phyloP scores from a whole-genome alignment of 1,140 invertebrate genomes.

The Habropoda laboriosa region DNA sequence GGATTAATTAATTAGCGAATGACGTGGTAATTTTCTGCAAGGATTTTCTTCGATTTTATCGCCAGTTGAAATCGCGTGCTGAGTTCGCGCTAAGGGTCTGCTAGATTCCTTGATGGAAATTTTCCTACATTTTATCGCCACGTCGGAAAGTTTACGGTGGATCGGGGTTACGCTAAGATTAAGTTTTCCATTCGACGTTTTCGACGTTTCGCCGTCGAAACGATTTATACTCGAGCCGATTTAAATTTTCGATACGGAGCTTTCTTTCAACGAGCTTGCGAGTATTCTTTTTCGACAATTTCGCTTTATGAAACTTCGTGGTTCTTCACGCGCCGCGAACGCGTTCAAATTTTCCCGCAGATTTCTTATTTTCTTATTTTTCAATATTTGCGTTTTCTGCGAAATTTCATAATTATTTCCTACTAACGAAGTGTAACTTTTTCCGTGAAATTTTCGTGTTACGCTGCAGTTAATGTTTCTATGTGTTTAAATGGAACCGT shows the following conservation, averaged over 20 bases:
- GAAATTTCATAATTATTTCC: too few relatives aligned
- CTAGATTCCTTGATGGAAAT: neutral
- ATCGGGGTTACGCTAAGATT: slow-evolving; percentile 3
- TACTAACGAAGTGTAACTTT: neutral
- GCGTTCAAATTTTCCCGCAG: neutral
- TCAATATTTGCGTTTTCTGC: neutral
- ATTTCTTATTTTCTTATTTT: neutral
- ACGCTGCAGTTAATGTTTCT: too few relatives aligned
- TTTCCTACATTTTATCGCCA: slow-evolving; percentile 5
- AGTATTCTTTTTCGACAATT: neutral
- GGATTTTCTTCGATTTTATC: slow-evolving; percentile 10
- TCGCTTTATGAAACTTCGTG: neutral
- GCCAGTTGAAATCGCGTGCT: neutral
- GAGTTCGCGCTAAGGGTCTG: neutral
- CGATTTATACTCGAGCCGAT: neutral
- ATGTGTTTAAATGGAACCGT: too few relatives aligned
- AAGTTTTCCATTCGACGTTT: slow-evolving; percentile 9
- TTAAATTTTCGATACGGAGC: neutral
- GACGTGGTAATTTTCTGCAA: neutral
- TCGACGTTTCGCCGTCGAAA: neutral
- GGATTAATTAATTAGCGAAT: neutral
- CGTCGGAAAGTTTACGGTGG: slow-evolving; percentile 22
- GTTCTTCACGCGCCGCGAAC: too few relatives aligned
- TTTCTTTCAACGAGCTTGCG: neutral
- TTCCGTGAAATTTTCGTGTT: too few relatives aligned